A percentile compares a stretch with the other conserved stretches of the same genome.
phyloP scores from a whole-genome alignment of 2,888 invertebrate genomes.

The Dilophus febrilis region DNA sequence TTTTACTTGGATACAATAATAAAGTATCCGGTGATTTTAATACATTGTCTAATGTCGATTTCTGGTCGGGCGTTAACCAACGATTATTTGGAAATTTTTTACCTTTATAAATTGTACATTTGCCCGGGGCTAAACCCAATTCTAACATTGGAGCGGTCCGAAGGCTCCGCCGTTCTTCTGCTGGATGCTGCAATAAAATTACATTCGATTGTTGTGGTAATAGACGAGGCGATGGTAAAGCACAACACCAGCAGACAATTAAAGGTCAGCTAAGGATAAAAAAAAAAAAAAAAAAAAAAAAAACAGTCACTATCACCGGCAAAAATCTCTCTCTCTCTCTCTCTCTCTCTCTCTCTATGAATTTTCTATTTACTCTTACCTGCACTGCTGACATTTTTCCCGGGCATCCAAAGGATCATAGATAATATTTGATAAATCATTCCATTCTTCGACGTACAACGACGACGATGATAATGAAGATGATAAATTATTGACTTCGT shows the following conservation, averaged over 20 bases:
- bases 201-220: conserved; percentile 51
- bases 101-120: conserved; percentile 41
- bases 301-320: neutral
- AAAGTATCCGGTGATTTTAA: neutral
- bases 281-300: conserved; percentile 1
- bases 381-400: conserved; percentile 52
- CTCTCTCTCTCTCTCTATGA: no score
- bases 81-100: neutral
- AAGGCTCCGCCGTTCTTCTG: conserved; percentile 76
- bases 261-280: conserved; percentile 50
- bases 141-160: conserved; percentile 81
- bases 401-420: conserved; percentile 63
- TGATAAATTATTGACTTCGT: no score
- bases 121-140: conserved; percentile 51
- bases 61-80: neutral
- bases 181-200: conserved; percentile 80
- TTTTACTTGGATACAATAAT: neutral
- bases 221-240: conserved; percentile 54
- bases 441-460: conserved; percentile 48
- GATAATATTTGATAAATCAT: conserved; percentile 53
- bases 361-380: conserved; percentile 35
- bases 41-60: neutral
- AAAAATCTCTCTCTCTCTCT: neutral
- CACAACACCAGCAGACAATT: conserved; percentile 81
- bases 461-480: no score